Percentiles rank a stretch among this genome's conserved stretches.
Evolutionary conservation across 2,113 vertebrate genomes (phyloP).

Genomic region (Cyrtonyx montezumae): DNA sequence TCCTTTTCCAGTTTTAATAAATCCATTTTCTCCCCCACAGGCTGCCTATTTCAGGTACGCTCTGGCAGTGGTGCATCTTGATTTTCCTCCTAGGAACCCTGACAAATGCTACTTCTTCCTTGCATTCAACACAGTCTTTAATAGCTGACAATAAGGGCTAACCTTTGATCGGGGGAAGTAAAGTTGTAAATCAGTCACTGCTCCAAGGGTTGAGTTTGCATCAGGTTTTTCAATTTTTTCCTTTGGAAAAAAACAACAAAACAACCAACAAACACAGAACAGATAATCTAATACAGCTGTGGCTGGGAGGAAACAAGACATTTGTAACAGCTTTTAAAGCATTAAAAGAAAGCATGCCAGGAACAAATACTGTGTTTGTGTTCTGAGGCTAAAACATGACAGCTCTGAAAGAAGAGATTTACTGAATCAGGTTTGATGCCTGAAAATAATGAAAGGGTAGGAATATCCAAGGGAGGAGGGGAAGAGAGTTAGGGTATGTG

Average conservation of each 20-base stretch:
- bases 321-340: constrained; percentile 61
- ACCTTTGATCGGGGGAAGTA: constrained; percentile 34
- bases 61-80: constrained; percentile 15
- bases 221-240: constrained; percentile 1
- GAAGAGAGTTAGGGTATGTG: neutral
- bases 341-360: constrained; percentile 50
- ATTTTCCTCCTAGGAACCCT: constrained; percentile 45
- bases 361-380: constrained; percentile 60
- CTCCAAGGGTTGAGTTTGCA: constrained; percentile 44
- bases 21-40: neutral
- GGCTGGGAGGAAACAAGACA: constrained; percentile 52
- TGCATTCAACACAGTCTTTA: constrained; percentile 28
- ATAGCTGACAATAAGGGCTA: constrained; percentile 1
- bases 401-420: constrained; percentile 58
- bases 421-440: constrained; percentile 48
- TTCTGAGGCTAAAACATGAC: constrained; percentile 67
- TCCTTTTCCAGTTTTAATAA: constrained; percentile 36
- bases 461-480: neutral
- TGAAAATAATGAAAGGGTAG: constrained; percentile 53
- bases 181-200: constrained; percentile 27
- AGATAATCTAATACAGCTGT: constrained; percentile 44
- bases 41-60: constrained; percentile 32
- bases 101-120: constrained; percentile 46
- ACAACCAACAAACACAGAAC: neutral
- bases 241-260: neutral